Base-by-base conservation (phyloP, 2,797 vertebrate species). In the Sciurus vulgaris region DNA sequence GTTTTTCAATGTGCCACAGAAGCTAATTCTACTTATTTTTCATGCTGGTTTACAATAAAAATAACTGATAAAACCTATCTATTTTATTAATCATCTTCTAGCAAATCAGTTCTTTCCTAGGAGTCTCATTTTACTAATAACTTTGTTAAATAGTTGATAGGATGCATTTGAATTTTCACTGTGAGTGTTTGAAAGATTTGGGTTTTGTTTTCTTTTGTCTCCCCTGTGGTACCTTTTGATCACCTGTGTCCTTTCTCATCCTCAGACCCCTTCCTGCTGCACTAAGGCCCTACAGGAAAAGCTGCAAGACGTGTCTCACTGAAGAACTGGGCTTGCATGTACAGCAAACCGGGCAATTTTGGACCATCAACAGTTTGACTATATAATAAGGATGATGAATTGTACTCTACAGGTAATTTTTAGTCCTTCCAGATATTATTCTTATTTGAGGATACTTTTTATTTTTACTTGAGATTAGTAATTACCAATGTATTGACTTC, bases 321-420 rank as follows among this genome's bases (percentile, higher is more conserved):
- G 99, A 99, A 73, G 99, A 99, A 72, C 98, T 99, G 54, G 99
- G 99, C 94, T 99, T 99, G 38, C 99, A 99, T 0, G 99, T 99
- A 11, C 99, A 99, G 97, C 99, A 99, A 95, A 99, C 97, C 99
- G 99, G 1, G 99, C 99, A 61, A 99, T 99, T 92, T 97, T 99
- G 98, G 99, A 99, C 98, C 99, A 99, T 97, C 99, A 99, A 61
- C 99, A 99, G 98, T 99, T 99, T 83, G 99, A 99, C 98, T 99
- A 99, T 97, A 98, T 99, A 47, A 98, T 99, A 95, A 99, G 99
- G 82, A 99, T 99, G 99, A 99, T 99, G 99, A 99, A 99, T 98
- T 99, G 99, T 96, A 99, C 99, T 86, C 98, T 99, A 61, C 99
- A 99, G 99, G 99, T 99, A 99, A 95, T 78, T 90, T 96, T 95